Base-by-base conservation (phyloP, 2,888 invertebrate genomes). In the Dione juno region DNA sequence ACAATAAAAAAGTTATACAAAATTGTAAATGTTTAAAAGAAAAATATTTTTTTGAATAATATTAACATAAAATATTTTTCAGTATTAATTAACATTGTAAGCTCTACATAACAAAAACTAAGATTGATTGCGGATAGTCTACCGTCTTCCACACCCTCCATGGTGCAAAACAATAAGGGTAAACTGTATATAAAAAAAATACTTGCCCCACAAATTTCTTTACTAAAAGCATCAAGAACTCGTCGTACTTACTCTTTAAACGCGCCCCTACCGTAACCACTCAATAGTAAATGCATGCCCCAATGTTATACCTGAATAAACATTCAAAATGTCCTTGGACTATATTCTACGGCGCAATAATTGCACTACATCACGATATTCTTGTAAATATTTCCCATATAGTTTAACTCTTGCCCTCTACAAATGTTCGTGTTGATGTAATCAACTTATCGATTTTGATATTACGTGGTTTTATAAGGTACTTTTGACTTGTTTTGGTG, bases 341-440 rank as follows among this genome's bases (percentile, higher is more conserved):
- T 90, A 88, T 86, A 88, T 89, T 81, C 82, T 82, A 78, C 80
- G 80, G 77, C 76, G 74, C 76, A 84, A 88, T 91, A 91, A 92
- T 91, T 88, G 88, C 86, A 86, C 86, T 87, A 84, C 86, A 89
- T 85, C 91, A 92, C 92, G 92, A 89, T 81, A 80, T 80, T 81
- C 81, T 81, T 80, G 63, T 68, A 65, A 61, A 53, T 19, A 67
- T 54, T 74, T 80, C 83, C 80, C 78, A 78, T 79, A 77, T 75
- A 79, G 72, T 74, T 75, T 76, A 73, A 73, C 78, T 79, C 75
- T 71, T 73, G 69, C 75, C 77, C 71, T 78, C 77, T 71, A 74
- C 73, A 68, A 72, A 72, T 59, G 75, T 76, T 76, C 75, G 75
- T 75, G 76, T 77, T 74, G 73, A 69, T 66, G 76, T 79, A 81